Evolutionary conservation across 1,140 invertebrate species (phyloP).

Genomic region (Calliphora vicina): DNA sequence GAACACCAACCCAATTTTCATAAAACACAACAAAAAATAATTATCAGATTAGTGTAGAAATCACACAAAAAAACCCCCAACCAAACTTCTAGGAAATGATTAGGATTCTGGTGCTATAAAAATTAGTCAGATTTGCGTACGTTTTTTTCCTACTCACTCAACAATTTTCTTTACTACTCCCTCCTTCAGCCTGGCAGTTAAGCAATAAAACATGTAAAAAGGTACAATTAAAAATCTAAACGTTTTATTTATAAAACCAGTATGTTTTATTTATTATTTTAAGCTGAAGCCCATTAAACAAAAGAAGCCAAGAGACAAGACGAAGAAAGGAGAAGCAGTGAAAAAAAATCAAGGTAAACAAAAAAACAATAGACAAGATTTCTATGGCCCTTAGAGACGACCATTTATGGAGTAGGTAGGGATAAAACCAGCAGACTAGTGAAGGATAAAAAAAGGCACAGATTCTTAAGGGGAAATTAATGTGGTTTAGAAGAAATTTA

Average conservation of each 20-base stretch:
- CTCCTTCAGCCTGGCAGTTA: not conserved
- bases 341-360: not conserved
- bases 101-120: not conserved
- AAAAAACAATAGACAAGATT: not conserved
- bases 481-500: no score
- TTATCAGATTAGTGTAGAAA: not conserved
- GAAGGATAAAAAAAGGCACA: not conserved
- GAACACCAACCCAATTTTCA: no score
- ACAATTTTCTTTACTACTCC: not conserved
- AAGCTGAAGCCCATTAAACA: not conserved
- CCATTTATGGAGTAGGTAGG: not conserved
- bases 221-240: not conserved
- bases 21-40: no score
- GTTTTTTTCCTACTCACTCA: not conserved
- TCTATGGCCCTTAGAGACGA: not conserved
- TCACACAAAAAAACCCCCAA: not conserved
- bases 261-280: constrained; percentile 12
- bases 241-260: constrained; percentile 5
- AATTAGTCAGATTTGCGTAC: not conserved
- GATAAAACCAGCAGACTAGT: not conserved
- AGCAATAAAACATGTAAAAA: not conserved
- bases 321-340: not conserved
- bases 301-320: not conserved
- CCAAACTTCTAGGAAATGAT: not conserved
- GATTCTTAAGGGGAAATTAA: not conserved